These are phyloP conservation scores for Albula glossodonta DNA, from an alignment of 2,113 vertebrate genomes.

Conservation along the genomic window DNA sequence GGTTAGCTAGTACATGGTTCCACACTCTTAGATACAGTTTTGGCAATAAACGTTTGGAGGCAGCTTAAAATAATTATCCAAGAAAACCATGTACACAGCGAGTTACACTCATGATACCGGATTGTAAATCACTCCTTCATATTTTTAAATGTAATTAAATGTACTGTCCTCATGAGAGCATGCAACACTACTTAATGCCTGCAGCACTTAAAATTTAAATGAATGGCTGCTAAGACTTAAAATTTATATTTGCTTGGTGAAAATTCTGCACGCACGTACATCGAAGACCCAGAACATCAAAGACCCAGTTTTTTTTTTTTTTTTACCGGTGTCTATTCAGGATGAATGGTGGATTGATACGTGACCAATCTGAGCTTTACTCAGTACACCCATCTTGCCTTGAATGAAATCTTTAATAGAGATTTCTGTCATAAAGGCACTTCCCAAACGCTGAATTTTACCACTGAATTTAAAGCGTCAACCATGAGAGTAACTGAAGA, in stretches of 20 bases:
- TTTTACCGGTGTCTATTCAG: background rate
- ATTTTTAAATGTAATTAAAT: too few relatives aligned
- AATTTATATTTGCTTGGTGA: background rate
- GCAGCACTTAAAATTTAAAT: background rate
- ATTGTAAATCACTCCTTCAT: too few relatives aligned
- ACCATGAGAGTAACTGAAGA: background rate
- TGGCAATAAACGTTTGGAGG: too few relatives aligned
- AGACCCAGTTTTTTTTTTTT: background rate
- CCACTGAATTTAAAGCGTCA: background rate
- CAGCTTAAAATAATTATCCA: too few relatives aligned
- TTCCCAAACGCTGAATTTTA: background rate
- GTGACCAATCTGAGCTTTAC: background rate
- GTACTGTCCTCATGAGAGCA: too few relatives aligned
- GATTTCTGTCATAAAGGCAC: background rate
- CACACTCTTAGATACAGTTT: too few relatives aligned
- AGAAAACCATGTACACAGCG: too few relatives aligned
- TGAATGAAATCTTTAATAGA: background rate
- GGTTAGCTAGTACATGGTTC: too few relatives aligned
- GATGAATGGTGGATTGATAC: background rate
- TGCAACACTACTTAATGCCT: background rate
- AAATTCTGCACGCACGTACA: background rate
- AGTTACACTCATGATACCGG: too few relatives aligned
- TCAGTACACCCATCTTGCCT: background rate
- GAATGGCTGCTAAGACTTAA: background rate
- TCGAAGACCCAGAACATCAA: too few relatives aligned